Conservation (phyloP, 1,140 invertebrate species). For the Drepana arcuata region DNA sequence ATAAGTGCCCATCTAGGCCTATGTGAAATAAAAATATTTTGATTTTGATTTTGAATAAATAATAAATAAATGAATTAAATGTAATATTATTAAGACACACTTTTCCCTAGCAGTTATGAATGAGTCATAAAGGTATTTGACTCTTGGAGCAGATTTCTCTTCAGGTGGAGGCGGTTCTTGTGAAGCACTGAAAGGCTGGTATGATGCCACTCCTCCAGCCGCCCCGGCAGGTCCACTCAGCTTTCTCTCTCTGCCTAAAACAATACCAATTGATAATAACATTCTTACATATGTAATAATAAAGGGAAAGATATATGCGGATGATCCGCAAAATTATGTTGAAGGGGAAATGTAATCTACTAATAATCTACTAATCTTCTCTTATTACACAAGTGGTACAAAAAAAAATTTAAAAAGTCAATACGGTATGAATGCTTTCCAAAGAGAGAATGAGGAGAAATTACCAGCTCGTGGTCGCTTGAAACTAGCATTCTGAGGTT, state of each 20-base stretch:
- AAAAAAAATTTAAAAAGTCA: no score
- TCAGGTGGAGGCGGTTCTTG: constrained; percentile 75
- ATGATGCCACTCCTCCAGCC: constrained; percentile 83
- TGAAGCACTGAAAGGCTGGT: constrained; percentile 91
- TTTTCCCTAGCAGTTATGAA: constrained; percentile 86
- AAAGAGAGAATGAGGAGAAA: no score
- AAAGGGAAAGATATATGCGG: no score
- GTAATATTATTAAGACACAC: constrained; percentile 24
- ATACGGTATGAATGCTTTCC: no score
- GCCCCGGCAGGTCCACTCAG: constrained; percentile 84
- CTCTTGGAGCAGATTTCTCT: constrained; percentile 74
- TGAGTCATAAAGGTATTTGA: constrained; percentile 90
- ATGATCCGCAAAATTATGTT: no score
- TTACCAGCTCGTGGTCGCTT: constrained; percentile 80
- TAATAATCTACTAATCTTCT: no score
- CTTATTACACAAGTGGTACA: no score
- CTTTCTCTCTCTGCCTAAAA: constrained; percentile 81
- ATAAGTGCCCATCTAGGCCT: no score
- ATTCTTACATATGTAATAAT: no score
- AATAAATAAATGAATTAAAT: constrained; percentile 5
- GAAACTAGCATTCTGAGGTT: constrained; percentile 85
- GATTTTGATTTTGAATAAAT: no score
- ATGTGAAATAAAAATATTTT: no score
- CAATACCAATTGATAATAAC: neutral
- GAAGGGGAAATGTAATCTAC: no score